Percentiles rank a stretch among this genome's conserved stretches.
Conservation (phyloP, 2,888 invertebrate genomes). For the Zaprionus bogoriensis region DNA sequence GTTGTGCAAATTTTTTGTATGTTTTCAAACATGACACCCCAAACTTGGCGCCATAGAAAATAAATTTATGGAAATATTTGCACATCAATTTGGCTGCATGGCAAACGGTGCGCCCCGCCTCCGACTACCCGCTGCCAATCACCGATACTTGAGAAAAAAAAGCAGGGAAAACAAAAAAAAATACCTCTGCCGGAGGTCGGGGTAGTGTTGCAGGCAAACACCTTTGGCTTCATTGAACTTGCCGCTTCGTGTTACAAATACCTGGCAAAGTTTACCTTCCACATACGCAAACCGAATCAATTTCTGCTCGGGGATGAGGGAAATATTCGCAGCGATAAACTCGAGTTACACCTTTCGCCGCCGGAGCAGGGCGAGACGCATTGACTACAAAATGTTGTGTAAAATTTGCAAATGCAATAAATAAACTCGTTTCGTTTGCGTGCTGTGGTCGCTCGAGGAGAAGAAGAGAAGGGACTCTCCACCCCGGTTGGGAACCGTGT, state of each 20-base stretch:
- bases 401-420: conserved; percentile 78
- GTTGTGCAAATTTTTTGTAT: conserved; percentile 51
- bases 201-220: conserved; percentile 51
- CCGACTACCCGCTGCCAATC: conserved; percentile 32
- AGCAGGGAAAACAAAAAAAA: conserved; percentile 5
- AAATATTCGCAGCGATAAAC: conserved; percentile 65
- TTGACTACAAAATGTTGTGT: conserved; percentile 75
- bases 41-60: conserved; percentile 59
- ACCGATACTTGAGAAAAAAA: conserved; percentile 22
- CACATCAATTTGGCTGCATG: conserved; percentile 68
- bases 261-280: conserved; percentile 50
- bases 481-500: conserved; percentile 45
- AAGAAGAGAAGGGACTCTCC: conserved; percentile 16
- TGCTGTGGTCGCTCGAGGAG: conserved; percentile 35
- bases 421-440: conserved; percentile 73
- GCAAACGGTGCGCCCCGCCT: conserved; percentile 10
- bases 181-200: not conserved
- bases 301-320: conserved; percentile 39
- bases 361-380: conserved; percentile 10
- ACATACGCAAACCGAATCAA: conserved; percentile 71
- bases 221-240: conserved; percentile 78
- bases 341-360: conserved; percentile 64
- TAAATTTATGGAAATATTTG: conserved; percentile 76
- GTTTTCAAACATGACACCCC: conserved; percentile 73
- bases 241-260: conserved; percentile 66